These are phyloP conservation scores for Oncorhynchus nerka DNA, from an alignment of 2,113 vertebrate genomes.

Conservation along the genomic window DNA sequence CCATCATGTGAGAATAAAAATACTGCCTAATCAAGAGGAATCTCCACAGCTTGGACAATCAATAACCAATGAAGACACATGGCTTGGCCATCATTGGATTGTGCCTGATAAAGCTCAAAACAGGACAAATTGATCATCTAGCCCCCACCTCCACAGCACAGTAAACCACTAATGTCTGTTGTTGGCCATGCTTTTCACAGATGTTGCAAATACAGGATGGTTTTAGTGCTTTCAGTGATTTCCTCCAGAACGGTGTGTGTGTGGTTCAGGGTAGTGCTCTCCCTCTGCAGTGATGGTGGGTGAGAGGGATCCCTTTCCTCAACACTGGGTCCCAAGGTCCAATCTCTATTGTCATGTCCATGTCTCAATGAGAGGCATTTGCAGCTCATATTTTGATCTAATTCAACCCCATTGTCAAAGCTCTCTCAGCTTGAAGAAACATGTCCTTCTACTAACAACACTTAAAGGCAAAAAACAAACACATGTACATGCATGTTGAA, in stretches of 20 bases:
- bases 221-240: background rate
- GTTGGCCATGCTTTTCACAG: background rate
- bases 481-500: background rate
- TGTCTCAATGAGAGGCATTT: background rate
- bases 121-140: background rate
- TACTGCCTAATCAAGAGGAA: background rate
- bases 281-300: background rate
- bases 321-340: background rate
- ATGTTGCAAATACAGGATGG: background rate
- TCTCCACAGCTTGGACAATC: background rate
- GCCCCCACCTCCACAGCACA: background rate
- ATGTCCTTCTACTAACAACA: background rate
- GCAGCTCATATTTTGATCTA: background rate
- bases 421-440: background rate
- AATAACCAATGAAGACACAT: background rate
- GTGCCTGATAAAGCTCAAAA: background rate
- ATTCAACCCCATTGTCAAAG: background rate
- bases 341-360: background rate
- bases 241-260: background rate
- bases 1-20: background rate
- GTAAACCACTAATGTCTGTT: background rate
- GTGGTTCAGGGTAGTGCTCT: background rate
- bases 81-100: conserved; percentile 4
- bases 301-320: background rate
- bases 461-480: background rate